Base-by-base conservation (phyloP, 2,113 vertebrate species). In the Morone saxatilis region DNA sequence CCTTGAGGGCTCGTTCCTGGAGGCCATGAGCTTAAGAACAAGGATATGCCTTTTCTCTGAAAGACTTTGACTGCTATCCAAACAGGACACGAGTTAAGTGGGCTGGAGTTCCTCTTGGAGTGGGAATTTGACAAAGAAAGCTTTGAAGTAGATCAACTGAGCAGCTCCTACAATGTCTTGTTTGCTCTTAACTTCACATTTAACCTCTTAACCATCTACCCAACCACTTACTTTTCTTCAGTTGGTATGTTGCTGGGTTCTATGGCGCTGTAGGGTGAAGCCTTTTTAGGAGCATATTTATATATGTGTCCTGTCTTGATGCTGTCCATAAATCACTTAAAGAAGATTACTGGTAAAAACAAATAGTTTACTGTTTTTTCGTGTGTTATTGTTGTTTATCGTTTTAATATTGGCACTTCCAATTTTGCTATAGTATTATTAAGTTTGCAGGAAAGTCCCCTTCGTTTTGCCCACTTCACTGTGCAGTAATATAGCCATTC, bases 81-180 rank as follows among this genome's bases (percentile, higher is more conserved):
- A 76, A 17, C 67, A 84, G 79, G 74, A 85, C 7, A 4, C 9
- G 19, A 8, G 47, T 81, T 71, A 85, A 83, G 38, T 71, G 72
- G 78, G 65, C 25, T 72, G 48, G 73, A 77, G 80, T 82, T 84
- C 38, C 38, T 78, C 22, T 68, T 9, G 17, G 10, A 77, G 57
- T 60, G 36, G 60, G 36, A 31, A 51, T 16, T 53, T 40, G 48
- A 86, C 76, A 86, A 80, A 90, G 88, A 22, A 50, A 70, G 78
- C 56, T 80, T 85, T 82, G 84, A 83, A 76, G 68, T 75, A 36
- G 75, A 78, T 71, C 25, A 76, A 17, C 53, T 51, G 53, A 77
- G 54, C 13, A 1, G 0, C 45, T 53, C 43, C 48, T 1, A 16
- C 25, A 7, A 36, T 50, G 20, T 22, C 56, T 47, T 53, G 22